Conservation (phyloP, 2,888 invertebrate genomes). For the Meiosimyza platycephala region DNA sequence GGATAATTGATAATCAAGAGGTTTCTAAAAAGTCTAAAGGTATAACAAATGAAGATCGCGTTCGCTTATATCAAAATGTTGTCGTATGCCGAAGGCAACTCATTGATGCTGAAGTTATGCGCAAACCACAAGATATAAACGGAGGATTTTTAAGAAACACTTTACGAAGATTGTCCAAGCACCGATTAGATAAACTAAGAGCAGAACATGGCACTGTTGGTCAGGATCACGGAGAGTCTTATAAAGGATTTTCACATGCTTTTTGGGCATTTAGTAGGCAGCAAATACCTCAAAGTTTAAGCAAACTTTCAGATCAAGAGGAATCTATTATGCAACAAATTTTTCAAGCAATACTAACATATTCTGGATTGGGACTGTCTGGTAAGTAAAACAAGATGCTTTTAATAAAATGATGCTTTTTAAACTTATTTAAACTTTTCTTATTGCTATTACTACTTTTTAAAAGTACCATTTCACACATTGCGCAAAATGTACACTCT, state of each 20-base stretch:
- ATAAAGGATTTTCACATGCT: constrained; percentile 86
- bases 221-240: constrained; percentile 82
- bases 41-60: constrained; percentile 89
- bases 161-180: constrained; percentile 85
- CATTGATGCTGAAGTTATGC: constrained; percentile 83
- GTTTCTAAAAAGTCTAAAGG: constrained; percentile 74
- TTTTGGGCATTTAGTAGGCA: constrained; percentile 93
- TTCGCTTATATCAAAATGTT: constrained; percentile 88
- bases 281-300: constrained; percentile 83
- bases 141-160: constrained; percentile 92
- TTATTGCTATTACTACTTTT: too few relatives aligned
- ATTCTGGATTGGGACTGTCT: constrained; percentile 83
- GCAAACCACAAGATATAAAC: constrained; percentile 84
- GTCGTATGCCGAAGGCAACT: constrained; percentile 84
- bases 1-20: constrained; percentile 81
- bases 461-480: too few relatives aligned
- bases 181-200: constrained; percentile 81
- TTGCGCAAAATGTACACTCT: too few relatives aligned
- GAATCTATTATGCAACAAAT: constrained; percentile 88
- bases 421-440: too few relatives aligned
- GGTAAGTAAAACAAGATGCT: constrained; percentile 63
- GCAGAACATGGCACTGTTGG: constrained; percentile 74
- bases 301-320: constrained; percentile 85
- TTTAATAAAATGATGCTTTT: too few relatives aligned
- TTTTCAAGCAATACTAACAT: constrained; percentile 89